Conservation (phyloP, 2,797 vertebrate species). For the Pipistrellus pygmaeus region DNA sequence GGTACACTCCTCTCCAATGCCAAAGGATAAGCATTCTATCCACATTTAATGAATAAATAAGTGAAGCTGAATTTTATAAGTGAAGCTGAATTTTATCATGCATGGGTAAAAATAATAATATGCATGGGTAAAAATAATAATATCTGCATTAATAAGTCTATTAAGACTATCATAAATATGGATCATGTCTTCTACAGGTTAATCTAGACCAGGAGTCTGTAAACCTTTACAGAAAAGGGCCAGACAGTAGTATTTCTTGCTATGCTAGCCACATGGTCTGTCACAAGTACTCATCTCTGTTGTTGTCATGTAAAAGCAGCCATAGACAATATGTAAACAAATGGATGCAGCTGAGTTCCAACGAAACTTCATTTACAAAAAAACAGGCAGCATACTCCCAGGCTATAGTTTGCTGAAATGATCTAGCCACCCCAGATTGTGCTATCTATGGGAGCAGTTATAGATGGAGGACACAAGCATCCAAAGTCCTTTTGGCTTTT, state of each 20-base stretch:
- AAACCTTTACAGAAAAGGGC: not conserved
- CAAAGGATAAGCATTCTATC: not conserved
- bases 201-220: not conserved
- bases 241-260: not conserved
- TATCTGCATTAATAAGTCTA: not conserved
- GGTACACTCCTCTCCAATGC: accelerated
- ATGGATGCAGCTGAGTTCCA: not conserved
- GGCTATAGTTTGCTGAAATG: not conserved
- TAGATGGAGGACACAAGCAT: not conserved
- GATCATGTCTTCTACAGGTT: not conserved
- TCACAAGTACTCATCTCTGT: not conserved
- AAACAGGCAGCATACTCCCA: not conserved
- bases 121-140: not conserved
- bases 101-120: not conserved
- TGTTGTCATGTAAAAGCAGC: not conserved
- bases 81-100: not conserved
- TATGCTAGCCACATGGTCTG: not conserved
- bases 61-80: not conserved
- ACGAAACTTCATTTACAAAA: not conserved
- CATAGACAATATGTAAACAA: not conserved
- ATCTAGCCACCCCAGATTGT: not conserved
- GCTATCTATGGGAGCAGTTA: not conserved
- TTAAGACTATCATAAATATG: not conserved
- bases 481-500: conserved; percentile 6
- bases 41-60: not conserved